Evolutionary conservation across 2,797 vertebrate species (phyloP).

Genomic region (Phyllotis vaccarum): DNA sequence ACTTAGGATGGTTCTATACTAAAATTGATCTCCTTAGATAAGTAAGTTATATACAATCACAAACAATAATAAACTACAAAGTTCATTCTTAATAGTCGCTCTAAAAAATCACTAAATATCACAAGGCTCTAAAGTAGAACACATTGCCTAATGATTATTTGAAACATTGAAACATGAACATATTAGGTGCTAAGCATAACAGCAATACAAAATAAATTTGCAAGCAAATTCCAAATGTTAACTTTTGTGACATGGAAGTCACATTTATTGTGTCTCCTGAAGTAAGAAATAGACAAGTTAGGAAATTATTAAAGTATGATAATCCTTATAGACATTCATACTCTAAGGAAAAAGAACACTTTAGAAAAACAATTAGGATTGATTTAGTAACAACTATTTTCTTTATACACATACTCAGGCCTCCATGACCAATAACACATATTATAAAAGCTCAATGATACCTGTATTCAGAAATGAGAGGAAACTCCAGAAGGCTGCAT

Average conservation of each 20-base stretch:
- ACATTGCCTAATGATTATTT: not conserved
- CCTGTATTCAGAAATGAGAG: not conserved
- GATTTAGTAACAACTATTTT: not conserved
- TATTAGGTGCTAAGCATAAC: conserved; percentile 1
- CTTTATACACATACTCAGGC: not conserved
- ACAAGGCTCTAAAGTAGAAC: conserved; percentile 13
- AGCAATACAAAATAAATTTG: not conserved
- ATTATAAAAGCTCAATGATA: not conserved
- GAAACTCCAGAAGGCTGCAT: not conserved
- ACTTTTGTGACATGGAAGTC: not conserved
- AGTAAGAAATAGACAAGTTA: not conserved
- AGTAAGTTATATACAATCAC: not conserved
- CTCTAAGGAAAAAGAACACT: not conserved
- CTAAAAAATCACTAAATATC: conserved; percentile 9
- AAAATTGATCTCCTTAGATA: not conserved
- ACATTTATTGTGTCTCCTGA: not conserved
- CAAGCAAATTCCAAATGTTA: not conserved
- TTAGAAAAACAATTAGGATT: not conserved
- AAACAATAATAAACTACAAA: not conserved
- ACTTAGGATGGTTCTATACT: not conserved
- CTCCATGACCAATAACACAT: not conserved
- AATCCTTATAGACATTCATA: not conserved
- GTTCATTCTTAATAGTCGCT: not conserved
- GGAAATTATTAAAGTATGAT: not conserved
- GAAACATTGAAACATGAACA: not conserved